phyloP scores from a whole-genome alignment of 2,888 invertebrate genomes.

The Parnassius apollo region DNA sequence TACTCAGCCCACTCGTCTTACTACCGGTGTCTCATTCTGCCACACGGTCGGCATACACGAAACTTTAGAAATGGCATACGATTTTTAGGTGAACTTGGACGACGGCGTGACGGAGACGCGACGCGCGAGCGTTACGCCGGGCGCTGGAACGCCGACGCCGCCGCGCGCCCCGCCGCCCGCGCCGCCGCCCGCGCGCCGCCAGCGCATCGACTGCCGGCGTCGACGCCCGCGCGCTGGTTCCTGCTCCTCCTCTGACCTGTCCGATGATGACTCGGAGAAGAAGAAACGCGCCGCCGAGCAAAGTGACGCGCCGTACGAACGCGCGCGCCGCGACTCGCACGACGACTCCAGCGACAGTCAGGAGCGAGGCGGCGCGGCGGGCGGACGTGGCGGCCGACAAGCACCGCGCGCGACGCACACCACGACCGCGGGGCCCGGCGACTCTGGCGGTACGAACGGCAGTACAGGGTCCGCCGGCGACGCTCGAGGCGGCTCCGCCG shows the following conservation, averaged over 20 bases:
- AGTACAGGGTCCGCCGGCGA: slow-evolving; percentile 44
- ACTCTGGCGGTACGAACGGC: slow-evolving; percentile 33
- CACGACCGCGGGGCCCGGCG: slow-evolving; percentile 33
- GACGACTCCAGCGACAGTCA: slow-evolving; percentile 93
- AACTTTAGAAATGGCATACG: slow-evolving; percentile 23
- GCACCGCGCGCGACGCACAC: slow-evolving; percentile 31
- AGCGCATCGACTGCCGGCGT: slow-evolving; percentile 62
- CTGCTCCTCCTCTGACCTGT: slow-evolving; percentile 96
- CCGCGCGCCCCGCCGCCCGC: slow-evolving; percentile 52
- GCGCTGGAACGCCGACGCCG: slow-evolving; percentile 32
- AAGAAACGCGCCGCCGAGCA: slow-evolving; percentile 89
- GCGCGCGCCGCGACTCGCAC: slow-evolving; percentile 88
- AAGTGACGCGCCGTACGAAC: slow-evolving; percentile 80
- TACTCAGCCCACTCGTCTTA: too few species aligned
- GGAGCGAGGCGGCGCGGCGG: slow-evolving; percentile 85
- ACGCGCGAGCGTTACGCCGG: slow-evolving; percentile 39
- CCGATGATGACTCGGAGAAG: slow-evolving; percentile 93
- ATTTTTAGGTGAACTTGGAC: slow-evolving; percentile 52
- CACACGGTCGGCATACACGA: too few species aligned
- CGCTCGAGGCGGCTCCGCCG: slow-evolving; percentile 83
- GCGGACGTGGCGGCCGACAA: slow-evolving; percentile 71
- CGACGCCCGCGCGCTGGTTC: slow-evolving; percentile 83
- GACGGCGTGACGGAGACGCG: slow-evolving; percentile 39
- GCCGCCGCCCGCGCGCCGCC: slow-evolving; percentile 59
- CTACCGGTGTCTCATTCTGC: too few species aligned